Conservation (phyloP, 2,888 invertebrate genomes). For the Trisateles emortualis region DNA sequence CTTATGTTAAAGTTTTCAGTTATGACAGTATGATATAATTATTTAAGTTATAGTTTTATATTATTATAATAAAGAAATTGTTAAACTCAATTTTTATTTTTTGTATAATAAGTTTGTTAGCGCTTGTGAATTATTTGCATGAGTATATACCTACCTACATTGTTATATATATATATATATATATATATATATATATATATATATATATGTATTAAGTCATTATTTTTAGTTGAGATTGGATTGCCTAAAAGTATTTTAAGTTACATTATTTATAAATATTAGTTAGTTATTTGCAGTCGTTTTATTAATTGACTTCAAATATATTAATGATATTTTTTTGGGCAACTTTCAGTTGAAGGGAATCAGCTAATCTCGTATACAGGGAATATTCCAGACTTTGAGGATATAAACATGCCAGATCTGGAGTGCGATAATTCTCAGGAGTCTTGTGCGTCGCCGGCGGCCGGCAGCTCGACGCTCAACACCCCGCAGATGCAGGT, state of each 20-base stretch:
- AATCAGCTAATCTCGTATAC: constrained; percentile 86
- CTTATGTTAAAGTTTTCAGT: constrained; percentile 28
- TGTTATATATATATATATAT: too few relatives aligned
- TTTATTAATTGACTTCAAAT: constrained; percentile 24
- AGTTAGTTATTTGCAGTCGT: constrained; percentile 37
- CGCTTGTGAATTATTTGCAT: constrained; percentile 39
- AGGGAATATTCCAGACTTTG: constrained; percentile 85
- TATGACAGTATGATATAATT: constrained; percentile 36
- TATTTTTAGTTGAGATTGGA: constrained; percentile 7
- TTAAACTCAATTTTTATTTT: constrained; percentile 19
- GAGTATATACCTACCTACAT: too few relatives aligned
- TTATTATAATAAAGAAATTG: constrained; percentile 19
- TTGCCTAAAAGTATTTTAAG: constrained; percentile 19
- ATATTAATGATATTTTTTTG: constrained; percentile 56
- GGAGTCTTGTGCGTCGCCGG: constrained; percentile 61
- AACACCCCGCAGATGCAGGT: constrained; percentile 77
- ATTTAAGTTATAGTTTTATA: constrained; percentile 8
- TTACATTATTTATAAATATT: constrained; percentile 12
- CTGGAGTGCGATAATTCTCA: constrained; percentile 72
- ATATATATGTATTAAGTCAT: constrained; percentile 16
- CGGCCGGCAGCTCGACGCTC: constrained; percentile 63
- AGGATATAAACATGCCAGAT: constrained; percentile 78
- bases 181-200: too few relatives aligned
- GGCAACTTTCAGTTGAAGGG: constrained; percentile 82
- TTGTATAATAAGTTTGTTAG: constrained; percentile 27